Percentiles rank a stretch among this genome's conserved stretches.
phyloP scores from a whole-genome alignment of 2,113 vertebrate genomes.

The Conger conger region DNA sequence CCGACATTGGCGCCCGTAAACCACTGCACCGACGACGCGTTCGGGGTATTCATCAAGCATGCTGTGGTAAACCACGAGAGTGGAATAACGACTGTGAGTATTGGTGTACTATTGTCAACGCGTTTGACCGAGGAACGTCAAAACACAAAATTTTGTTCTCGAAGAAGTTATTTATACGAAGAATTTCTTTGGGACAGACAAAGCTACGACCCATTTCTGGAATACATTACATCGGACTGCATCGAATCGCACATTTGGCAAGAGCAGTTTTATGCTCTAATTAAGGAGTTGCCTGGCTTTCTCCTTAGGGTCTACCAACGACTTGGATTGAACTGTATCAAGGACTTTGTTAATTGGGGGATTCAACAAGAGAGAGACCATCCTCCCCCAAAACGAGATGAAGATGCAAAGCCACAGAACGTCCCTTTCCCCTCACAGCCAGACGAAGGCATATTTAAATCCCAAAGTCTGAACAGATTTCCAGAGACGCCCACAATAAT shows the following conservation, averaged over 20 bases:
- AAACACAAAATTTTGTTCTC: conserved; percentile 44
- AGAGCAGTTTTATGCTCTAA: conserved; percentile 52
- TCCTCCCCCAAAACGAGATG: conserved; percentile 32
- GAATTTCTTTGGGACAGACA: conserved; percentile 37
- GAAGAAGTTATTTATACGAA: conserved; percentile 49
- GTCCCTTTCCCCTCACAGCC: not conserved
- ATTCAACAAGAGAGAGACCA: not conserved
- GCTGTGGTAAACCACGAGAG: conserved; percentile 53
- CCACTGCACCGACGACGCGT: conserved; percentile 16
- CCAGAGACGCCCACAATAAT: conserved; percentile 57
- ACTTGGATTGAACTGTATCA: conserved; percentile 39
- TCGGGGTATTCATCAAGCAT: conserved; percentile 46
- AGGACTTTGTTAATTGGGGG: conserved; percentile 18
- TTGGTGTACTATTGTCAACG: conserved; percentile 46
- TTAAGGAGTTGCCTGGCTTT: conserved; percentile 41
- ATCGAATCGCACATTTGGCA: conserved; percentile 47
- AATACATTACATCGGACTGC: conserved; percentile 41
- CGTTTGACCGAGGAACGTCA: conserved; percentile 50
- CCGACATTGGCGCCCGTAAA: conserved; percentile 14
- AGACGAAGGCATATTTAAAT: conserved; percentile 24
- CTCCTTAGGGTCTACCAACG: conserved; percentile 47
- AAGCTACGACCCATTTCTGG: conserved; percentile 48
- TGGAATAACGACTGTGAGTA: conserved; percentile 48
- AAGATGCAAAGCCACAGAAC: not conserved
- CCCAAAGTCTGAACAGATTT: conserved; percentile 49